Conservation (phyloP, 2,113 vertebrate genomes). For the Sakesphorus luctuosus region DNA sequence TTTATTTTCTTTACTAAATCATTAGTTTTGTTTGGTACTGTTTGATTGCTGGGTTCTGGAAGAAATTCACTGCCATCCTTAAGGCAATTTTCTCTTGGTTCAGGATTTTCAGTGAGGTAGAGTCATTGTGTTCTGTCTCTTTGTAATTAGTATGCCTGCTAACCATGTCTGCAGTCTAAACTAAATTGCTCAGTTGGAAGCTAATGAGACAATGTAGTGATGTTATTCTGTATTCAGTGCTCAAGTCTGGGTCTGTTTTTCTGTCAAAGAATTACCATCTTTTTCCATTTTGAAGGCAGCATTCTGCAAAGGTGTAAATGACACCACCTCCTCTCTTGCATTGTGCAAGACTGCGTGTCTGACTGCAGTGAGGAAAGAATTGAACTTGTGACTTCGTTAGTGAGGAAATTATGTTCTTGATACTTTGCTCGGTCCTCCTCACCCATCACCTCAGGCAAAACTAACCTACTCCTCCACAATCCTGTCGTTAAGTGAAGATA, state of each 20-base stretch:
- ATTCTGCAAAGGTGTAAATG: conserved; percentile 50
- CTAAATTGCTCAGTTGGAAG: conserved; percentile 47
- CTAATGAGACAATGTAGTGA: conserved; percentile 47
- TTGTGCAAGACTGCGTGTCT: conserved; percentile 44
- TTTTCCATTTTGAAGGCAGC: conserved; percentile 15
- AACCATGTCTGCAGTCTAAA: conserved; percentile 16
- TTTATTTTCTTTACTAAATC: not conserved
- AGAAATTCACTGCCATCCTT: not conserved
- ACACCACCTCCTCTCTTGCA: conserved; percentile 48
- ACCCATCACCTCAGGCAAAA: conserved; percentile 28
- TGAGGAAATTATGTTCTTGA: conserved; percentile 30
- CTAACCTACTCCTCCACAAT: not conserved
- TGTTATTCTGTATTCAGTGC: conserved; percentile 21
- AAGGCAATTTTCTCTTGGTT: not conserved
- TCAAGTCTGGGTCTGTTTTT: not conserved
- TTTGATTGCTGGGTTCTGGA: not conserved
- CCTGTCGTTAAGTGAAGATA: not conserved
- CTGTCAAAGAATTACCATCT: not conserved
- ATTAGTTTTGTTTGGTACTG: not conserved
- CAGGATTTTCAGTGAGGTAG: not conserved
- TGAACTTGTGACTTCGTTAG: conserved; percentile 53
- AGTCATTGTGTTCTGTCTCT: not conserved
- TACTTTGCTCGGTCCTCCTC: conserved; percentile 23
- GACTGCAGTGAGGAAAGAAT: not conserved
- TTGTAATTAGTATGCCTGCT: conserved; percentile 46